A percentile compares a stretch with the other conserved stretches of the same genome.
Evolutionary conservation across 2,797 vertebrate genomes (phyloP).

Genomic region (Pseudocheirus occidentalis): DNA sequence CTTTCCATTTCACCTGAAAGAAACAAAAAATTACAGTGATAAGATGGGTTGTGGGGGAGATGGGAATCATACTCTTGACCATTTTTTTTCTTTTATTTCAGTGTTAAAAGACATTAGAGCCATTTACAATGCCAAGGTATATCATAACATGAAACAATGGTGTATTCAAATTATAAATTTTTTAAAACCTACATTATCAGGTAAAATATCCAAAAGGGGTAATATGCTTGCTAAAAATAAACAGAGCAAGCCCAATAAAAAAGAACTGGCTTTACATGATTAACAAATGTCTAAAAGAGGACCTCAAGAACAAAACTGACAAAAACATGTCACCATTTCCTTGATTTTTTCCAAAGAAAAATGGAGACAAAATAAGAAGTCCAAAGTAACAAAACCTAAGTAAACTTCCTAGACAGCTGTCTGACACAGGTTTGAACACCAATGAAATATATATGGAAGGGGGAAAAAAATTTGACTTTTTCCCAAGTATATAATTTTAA

Average conservation of each 20-base stretch:
- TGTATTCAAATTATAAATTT: not conserved
- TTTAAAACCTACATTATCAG: slow-evolving; percentile 44
- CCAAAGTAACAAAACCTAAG: not conserved
- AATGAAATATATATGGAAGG: slow-evolving; percentile 19
- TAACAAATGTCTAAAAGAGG: slow-evolving; percentile 55
- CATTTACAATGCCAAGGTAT: not conserved
- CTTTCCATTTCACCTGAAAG: slow-evolving; percentile 83
- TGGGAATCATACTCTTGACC: not conserved
- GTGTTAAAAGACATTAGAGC: slow-evolving; percentile 58
- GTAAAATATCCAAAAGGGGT: slow-evolving; percentile 58
- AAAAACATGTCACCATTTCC: not conserved
- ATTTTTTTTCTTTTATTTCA: slow-evolving; percentile 44
- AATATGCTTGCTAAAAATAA: slow-evolving; percentile 69
- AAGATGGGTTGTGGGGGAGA: not conserved
- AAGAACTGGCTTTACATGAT: slow-evolving; percentile 60
- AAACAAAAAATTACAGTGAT: slow-evolving; percentile 65
- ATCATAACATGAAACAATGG: not conserved
- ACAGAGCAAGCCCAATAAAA: slow-evolving; percentile 61
- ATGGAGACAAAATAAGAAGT: not conserved
- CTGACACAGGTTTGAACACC: not conserved
- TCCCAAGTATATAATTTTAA: slow-evolving; percentile 76
- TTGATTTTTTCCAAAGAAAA: not conserved
- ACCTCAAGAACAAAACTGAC: no score
- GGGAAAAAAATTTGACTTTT: slow-evolving; percentile 74
- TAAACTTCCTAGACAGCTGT: not conserved